Percentiles rank a stretch among this genome's conserved stretches.
Evolutionary conservation across 2,113 vertebrate species (phyloP).

Genomic region (Callipepla squamata): DNA sequence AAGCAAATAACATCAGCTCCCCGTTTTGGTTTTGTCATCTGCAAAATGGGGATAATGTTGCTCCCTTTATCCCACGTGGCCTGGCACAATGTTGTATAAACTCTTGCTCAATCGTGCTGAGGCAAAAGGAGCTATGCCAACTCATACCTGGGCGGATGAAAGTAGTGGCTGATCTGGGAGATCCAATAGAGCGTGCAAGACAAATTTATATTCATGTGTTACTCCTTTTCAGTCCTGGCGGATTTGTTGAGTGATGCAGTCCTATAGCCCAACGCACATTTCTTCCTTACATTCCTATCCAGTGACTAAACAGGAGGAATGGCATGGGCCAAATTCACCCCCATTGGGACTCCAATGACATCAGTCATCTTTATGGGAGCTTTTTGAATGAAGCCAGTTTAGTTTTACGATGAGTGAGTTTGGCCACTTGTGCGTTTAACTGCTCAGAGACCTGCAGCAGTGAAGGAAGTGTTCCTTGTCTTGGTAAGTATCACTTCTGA

Average conservation of each 20-base stretch:
- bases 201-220: conserved; percentile 27
- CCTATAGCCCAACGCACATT: conserved; percentile 43
- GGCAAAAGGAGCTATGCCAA: not conserved
- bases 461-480: not conserved
- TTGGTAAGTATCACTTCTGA: conserved; percentile 2
- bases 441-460: conserved; percentile 12
- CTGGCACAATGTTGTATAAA: not conserved
- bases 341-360: conserved; percentile 62
- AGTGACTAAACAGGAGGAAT: conserved; percentile 62
- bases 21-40: not conserved
- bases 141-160: not conserved
- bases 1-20: not conserved
- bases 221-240: conserved; percentile 39
- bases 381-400: conserved; percentile 55
- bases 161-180: not conserved
- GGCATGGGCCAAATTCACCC: conserved; percentile 60
- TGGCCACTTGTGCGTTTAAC: conserved; percentile 26
- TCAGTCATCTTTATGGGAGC: conserved; percentile 68
- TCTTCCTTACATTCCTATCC: conserved; percentile 61
- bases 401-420: conserved; percentile 38
- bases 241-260: conserved; percentile 51
- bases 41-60: not conserved
- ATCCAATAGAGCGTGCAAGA: not conserved
- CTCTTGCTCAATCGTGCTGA: not conserved
- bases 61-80: not conserved